A percentile compares a stretch with the other conserved stretches of the same genome.
Conservation (phyloP, 2,113 vertebrate genomes). For the Leucoraja erinaceus region DNA sequence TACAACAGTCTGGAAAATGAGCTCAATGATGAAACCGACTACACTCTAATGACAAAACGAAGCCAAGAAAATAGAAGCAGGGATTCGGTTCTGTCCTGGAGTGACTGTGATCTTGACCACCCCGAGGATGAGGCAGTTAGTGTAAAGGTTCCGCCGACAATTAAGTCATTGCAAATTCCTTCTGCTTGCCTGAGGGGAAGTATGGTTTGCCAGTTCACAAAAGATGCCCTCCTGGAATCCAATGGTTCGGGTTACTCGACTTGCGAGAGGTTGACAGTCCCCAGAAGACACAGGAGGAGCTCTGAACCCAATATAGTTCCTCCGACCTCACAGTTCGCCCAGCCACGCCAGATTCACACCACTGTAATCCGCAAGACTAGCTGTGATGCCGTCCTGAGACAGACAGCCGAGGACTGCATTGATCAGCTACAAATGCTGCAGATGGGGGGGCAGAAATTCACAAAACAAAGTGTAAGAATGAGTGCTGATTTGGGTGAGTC, state of each 20-base stretch:
- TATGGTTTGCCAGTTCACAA: conserved; percentile 42
- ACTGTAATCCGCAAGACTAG: conserved; percentile 64
- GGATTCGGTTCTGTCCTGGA: conserved; percentile 81
- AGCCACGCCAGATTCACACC: conserved; percentile 42
- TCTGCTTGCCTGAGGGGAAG: conserved; percentile 44
- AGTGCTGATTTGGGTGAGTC: conserved; percentile 57
- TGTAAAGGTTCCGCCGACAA: conserved; percentile 53
- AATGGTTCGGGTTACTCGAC: conserved; percentile 46
- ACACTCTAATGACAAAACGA: conserved; percentile 59
- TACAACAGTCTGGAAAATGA: conserved; percentile 88
- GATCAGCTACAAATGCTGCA: conserved; percentile 59
- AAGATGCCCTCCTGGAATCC: conserved; percentile 43
- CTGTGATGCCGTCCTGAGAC: conserved; percentile 65
- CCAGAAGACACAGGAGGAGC: conserved; percentile 63
- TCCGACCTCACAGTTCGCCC: conserved; percentile 43
- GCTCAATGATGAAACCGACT: conserved; percentile 75
- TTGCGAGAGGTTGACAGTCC: conserved; percentile 38
- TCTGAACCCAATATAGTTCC: conserved; percentile 69
- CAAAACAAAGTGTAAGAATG: conserved; percentile 54
- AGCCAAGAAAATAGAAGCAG: conserved; percentile 76
- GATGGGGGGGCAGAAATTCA: conserved; percentile 64
- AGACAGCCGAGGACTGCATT: conserved; percentile 59
- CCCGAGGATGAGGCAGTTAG: conserved; percentile 55
- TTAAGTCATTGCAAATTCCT: conserved; percentile 53
- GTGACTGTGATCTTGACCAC: conserved; percentile 70